phyloP scores from a whole-genome alignment of 1,140 invertebrate species.

The Chironomus tepperi region DNA sequence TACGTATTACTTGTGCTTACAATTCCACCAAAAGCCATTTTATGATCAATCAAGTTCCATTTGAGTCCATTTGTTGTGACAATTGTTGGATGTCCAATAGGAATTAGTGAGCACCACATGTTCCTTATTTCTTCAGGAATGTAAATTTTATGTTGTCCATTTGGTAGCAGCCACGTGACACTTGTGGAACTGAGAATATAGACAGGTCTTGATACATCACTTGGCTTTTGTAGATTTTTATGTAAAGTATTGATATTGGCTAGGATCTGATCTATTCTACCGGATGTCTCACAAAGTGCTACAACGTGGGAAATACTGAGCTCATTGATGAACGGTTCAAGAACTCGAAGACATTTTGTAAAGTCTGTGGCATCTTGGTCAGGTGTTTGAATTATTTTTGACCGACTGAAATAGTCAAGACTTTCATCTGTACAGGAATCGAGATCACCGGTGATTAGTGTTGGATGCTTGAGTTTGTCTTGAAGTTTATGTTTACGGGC shows the following conservation, averaged over 20 bases:
- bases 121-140: conserved; percentile 44
- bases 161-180: conserved; percentile 57
- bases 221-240: conserved; percentile 41
- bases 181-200: conserved; percentile 52
- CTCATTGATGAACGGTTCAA: conserved; percentile 32
- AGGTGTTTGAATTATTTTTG: conserved; percentile 51
- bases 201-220: conserved; percentile 44
- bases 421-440: conserved; percentile 57
- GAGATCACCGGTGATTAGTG: conserved; percentile 71
- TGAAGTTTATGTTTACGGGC: conserved; percentile 33
- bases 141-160: conserved; percentile 55
- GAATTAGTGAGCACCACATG: conserved; percentile 66
- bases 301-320: conserved; percentile 50
- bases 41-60: conserved; percentile 62
- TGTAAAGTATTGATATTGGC: conserved; percentile 67
- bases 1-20: conserved; percentile 75
- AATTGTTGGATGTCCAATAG: conserved; percentile 49
- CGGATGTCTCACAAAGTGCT: conserved; percentile 54
- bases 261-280: conserved; percentile 71
- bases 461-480: conserved; percentile 45
- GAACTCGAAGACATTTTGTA: conserved; percentile 56
- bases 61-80: conserved; percentile 66
- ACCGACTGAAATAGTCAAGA: conserved; percentile 46
- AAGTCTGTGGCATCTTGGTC: conserved; percentile 71
- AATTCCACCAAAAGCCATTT: conserved; percentile 58